A percentile compares a stretch with the other conserved stretches of the same genome.
These are phyloP conservation scores for Seira musarum DNA, from an alignment of 2,888 invertebrate species.

Conservation along the genomic window DNA sequence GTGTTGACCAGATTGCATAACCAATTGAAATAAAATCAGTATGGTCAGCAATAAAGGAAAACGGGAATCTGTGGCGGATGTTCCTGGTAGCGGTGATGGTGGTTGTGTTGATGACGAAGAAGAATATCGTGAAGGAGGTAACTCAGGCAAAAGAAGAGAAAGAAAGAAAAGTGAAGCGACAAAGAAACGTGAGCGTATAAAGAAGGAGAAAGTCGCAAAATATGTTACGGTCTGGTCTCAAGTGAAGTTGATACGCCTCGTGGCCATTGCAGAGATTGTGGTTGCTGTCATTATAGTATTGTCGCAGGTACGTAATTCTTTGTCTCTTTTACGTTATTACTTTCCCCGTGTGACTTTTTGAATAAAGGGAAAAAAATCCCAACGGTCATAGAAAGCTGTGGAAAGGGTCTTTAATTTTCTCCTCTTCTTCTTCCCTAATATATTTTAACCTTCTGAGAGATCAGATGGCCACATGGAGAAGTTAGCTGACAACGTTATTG, in stretches of 20 bases:
- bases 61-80: too few species aligned
- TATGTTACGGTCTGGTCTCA: slow-evolving; percentile 63
- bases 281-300: slow-evolving; percentile 65
- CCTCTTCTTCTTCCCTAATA: too few species aligned
- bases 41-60: too few species aligned
- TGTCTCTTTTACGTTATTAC: background rate
- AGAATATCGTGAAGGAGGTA: slow-evolving; percentile 9
- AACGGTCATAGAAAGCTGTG: too few species aligned
- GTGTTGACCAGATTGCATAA: too few species aligned
- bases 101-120: background rate
- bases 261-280: slow-evolving; percentile 61
- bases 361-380: slow-evolving; percentile 38
- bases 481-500: too few species aligned
- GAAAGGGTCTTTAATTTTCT: too few species aligned
- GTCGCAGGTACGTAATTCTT: slow-evolving; percentile 61
- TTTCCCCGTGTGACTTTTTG: slow-evolving; percentile 34
- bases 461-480: too few species aligned
- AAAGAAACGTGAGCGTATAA: slow-evolving; percentile 20
- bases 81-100: too few species aligned
- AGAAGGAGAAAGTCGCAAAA: slow-evolving; percentile 31
- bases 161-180: slow-evolving; percentile 2
- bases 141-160: slow-evolving; percentile 1
- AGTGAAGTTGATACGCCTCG: slow-evolving; percentile 62
- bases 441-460: too few species aligned
- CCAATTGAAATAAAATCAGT: too few species aligned